Conservation (phyloP, 2,888 invertebrate genomes). For the Prosapia bicincta region DNA sequence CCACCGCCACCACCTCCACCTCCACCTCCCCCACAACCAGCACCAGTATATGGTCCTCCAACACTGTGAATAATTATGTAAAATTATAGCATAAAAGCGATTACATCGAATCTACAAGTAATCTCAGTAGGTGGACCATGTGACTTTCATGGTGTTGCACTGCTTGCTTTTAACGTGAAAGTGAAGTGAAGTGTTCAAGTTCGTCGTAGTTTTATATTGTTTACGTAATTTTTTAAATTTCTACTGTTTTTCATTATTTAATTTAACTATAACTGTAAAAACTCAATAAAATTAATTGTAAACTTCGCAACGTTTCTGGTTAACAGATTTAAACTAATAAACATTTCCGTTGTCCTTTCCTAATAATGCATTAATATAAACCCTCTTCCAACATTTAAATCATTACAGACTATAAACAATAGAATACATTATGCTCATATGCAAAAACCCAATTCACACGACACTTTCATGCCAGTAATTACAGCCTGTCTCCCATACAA, state of each 20-base stretch:
- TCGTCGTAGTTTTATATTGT: background rate
- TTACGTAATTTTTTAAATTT: background rate
- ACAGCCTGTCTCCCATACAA: too few relatives aligned
- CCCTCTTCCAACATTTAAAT: too few relatives aligned
- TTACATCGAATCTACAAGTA: background rate
- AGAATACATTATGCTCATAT: too few relatives aligned
- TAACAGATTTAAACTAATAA: too few relatives aligned
- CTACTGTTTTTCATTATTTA: constrained; percentile 3
- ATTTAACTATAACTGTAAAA: background rate
- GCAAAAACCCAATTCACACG: too few relatives aligned
- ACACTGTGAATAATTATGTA: constrained; percentile 13
- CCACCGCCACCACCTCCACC: background rate
- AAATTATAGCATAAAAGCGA: background rate
- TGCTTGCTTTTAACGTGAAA: background rate
- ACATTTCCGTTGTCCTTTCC: too few relatives aligned
- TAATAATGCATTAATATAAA: too few relatives aligned
- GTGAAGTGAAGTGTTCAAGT: background rate
- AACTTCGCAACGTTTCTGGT: too few relatives aligned
- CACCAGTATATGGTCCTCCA: constrained; percentile 13
- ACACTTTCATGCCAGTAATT: too few relatives aligned
- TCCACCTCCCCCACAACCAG: background rate
- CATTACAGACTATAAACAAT: too few relatives aligned
- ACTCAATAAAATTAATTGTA: too few relatives aligned
- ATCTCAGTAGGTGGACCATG: too few relatives aligned
- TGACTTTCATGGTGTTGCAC: background rate